Conservation (phyloP, 1,140 invertebrate species). For the Arion vulgaris region DNA sequence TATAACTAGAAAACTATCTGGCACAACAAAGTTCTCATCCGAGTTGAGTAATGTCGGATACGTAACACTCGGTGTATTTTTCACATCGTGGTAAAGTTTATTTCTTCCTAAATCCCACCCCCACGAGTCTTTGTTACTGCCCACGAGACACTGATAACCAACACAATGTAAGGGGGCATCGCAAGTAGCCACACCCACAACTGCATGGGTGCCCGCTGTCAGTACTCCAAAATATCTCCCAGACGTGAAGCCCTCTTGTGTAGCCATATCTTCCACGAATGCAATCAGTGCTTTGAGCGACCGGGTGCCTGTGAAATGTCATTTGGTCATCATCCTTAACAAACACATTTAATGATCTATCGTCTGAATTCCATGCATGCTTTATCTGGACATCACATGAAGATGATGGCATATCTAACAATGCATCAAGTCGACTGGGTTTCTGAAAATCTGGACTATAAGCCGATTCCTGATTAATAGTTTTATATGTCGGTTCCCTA, state of each 20-base stretch:
- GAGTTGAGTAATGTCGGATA: slow-evolving; percentile 94
- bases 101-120: slow-evolving; percentile 98
- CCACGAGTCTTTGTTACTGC: slow-evolving; percentile 94
- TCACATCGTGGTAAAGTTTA: slow-evolving; percentile 94
- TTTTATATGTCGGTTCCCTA: slow-evolving; percentile 64
- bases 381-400: slow-evolving; percentile 89
- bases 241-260: slow-evolving; percentile 96
- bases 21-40: slow-evolving; percentile 97
- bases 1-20: slow-evolving; percentile 96
- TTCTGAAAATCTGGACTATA: slow-evolving; percentile 74
- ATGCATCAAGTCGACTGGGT: slow-evolving; percentile 91
- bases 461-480: slow-evolving; percentile 64
- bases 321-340: slow-evolving; percentile 98
- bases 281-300: slow-evolving; percentile 99
- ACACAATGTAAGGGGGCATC: slow-evolving; percentile 75
- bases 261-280: slow-evolving; percentile 96
- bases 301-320: slow-evolving; percentile 98
- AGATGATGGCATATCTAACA: slow-evolving; percentile 95
- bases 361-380: slow-evolving; percentile 97
- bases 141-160: slow-evolving; percentile 80
- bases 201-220: slow-evolving; percentile 98
- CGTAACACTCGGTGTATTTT: slow-evolving; percentile 87
- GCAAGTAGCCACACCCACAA: slow-evolving; percentile 95
- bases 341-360: slow-evolving; percentile 98
- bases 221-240: slow-evolving; percentile 97